phyloP scores from a whole-genome alignment of 1,140 invertebrate species.

The Octopus bimaculoides region DNA sequence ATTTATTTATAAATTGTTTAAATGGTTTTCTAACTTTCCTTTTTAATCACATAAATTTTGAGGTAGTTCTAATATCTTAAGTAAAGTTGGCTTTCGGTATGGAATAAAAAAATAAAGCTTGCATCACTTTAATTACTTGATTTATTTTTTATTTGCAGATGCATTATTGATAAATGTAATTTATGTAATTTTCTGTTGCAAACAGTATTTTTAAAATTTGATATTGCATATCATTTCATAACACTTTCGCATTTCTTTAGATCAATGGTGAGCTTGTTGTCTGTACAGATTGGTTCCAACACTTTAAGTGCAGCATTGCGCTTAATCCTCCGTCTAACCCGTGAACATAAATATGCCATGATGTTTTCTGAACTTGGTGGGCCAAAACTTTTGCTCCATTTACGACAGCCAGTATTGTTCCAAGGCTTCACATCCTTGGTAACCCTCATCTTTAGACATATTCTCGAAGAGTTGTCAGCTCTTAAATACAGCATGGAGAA shows the following conservation, averaged over 20 bases:
- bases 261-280: conserved; percentile 71
- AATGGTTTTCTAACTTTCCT: too few species aligned
- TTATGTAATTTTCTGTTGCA: background rate
- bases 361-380: conserved; percentile 76
- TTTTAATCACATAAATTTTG: too few species aligned
- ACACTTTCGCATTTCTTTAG: conserved; percentile 36
- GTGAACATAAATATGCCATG: conserved; percentile 73
- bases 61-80: too few species aligned
- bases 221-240: background rate
- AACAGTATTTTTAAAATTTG: background rate
- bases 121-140: too few species aligned
- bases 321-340: conserved; percentile 73
- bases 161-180: background rate
- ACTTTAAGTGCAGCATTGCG: conserved; percentile 77
- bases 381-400: conserved; percentile 69
- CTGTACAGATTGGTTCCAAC: conserved; percentile 72
- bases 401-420: conserved; percentile 73
- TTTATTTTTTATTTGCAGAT: too few species aligned
- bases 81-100: too few species aligned
- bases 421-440: conserved; percentile 76
- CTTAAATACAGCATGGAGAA: conserved; percentile 82
- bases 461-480: conserved; percentile 76
- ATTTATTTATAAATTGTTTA: too few species aligned
- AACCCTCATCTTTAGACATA: conserved; percentile 79
- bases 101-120: too few species aligned